These are phyloP conservation scores for Tetramorium simillimum DNA, from an alignment of 1,140 invertebrate species.

Conservation along the genomic window DNA sequence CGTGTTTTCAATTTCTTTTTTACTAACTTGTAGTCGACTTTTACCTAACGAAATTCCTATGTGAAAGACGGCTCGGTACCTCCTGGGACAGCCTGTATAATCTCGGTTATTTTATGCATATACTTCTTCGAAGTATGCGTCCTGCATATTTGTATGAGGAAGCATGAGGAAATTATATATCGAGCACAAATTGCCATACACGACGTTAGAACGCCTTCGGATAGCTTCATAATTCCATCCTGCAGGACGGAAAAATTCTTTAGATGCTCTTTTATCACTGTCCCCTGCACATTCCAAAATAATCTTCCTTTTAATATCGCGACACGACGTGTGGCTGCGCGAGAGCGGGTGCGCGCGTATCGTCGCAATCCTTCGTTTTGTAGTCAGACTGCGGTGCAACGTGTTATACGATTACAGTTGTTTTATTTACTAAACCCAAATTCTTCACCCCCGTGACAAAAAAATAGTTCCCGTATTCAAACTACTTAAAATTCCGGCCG, in stretches of 20 bases:
- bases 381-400: background rate
- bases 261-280: constrained; percentile 50
- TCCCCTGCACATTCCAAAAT: constrained; percentile 39
- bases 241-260: constrained; percentile 52
- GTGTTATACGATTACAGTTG: constrained; percentile 11
- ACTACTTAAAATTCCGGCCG: constrained; percentile 41
- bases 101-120: constrained; percentile 52
- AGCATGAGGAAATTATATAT: constrained; percentile 51
- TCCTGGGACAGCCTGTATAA: background rate
- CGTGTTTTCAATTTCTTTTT: constrained; percentile 1
- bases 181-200: constrained; percentile 45
- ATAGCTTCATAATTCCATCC: constrained; percentile 51
- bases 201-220: constrained; percentile 53
- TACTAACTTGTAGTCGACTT: background rate
- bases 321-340: background rate
- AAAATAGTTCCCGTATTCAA: constrained; percentile 7
- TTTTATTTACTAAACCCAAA: constrained; percentile 25
- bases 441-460: constrained; percentile 13
- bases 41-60: constrained; percentile 14
- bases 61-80: constrained; percentile 4
- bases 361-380: background rate
- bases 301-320: constrained; percentile 47
- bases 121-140: constrained; percentile 49
- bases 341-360: background rate
- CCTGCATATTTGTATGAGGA: constrained; percentile 48